Percentiles rank a stretch among this genome's conserved stretches.
Conservation (phyloP, 1,140 invertebrate species). For the Stenopsyche tienmushanensis region DNA sequence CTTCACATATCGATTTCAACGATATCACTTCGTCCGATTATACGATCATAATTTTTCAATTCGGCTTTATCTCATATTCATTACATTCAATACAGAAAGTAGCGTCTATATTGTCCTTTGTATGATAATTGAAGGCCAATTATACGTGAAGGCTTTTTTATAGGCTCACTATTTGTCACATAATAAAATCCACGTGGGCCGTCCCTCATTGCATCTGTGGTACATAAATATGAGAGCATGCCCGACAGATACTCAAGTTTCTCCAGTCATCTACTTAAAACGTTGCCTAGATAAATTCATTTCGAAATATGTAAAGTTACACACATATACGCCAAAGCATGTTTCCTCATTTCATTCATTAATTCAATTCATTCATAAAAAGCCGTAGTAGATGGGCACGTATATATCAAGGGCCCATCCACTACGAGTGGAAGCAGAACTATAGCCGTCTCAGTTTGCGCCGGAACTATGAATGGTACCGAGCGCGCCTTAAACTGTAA, state of each 20-base stretch:
- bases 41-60: too few species aligned
- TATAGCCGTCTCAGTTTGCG: not conserved
- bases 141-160: too few species aligned
- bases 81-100: too few species aligned
- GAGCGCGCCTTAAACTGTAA: too few species aligned
- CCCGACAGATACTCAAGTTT: conserved; percentile 3
- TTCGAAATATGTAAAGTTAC: conserved; percentile 37
- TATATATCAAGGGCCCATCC: conserved; percentile 11
- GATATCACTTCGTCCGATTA: too few species aligned
- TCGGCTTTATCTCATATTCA: too few species aligned
- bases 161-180: not conserved
- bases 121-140: too few species aligned
- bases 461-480: not conserved
- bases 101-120: too few species aligned
- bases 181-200: not conserved
- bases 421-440: conserved; percentile 3
- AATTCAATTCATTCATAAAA: conserved; percentile 43
- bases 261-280: conserved; percentile 18
- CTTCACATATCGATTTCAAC: too few species aligned
- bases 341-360: conserved; percentile 43
- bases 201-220: not conserved
- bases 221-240: not conserved
- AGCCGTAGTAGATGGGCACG: conserved; percentile 19
- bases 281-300: conserved; percentile 39
- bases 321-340: conserved; percentile 21